These are phyloP conservation scores for Dipodomys merriami DNA, from an alignment of 2,113 vertebrate genomes.

Conservation along the genomic window DNA sequence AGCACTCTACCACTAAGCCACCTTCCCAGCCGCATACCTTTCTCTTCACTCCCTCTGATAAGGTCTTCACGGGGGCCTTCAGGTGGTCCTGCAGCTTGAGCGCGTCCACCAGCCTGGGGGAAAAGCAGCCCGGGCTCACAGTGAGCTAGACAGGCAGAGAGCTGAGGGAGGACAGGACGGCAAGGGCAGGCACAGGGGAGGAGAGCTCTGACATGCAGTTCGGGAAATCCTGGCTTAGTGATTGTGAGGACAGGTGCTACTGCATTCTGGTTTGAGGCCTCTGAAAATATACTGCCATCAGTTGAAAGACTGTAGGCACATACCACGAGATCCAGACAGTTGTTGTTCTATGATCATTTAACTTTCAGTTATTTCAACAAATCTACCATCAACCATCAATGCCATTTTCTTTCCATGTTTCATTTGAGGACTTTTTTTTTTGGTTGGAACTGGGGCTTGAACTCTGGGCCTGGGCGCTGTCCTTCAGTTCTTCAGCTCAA, in stretches of 20 bases:
- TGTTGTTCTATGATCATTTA: neutral
- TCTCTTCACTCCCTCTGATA: conserved; percentile 80
- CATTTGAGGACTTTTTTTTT: neutral
- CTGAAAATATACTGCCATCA: neutral
- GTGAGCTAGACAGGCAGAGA: too few species aligned
- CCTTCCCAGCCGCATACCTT: too few species aligned
- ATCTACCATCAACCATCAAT: neutral
- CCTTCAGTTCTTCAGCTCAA: too few species aligned
- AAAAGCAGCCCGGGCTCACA: fast-evolving
- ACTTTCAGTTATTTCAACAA: neutral
- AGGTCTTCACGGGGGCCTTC: conserved; percentile 36
- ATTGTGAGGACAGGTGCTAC: neutral
- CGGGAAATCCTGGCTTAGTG: neutral
- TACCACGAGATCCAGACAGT: neutral
- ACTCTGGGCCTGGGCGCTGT: too few species aligned
- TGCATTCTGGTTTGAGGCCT: neutral
- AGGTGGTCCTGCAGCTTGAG: conserved; percentile 50
- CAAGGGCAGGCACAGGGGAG: neutral
- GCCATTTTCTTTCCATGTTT: neutral
- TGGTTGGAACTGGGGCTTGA: too few species aligned
- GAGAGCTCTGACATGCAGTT: neutral
- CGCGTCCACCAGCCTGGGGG: conserved; percentile 19
- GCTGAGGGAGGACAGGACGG: fast-evolving
- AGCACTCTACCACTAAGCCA: too few species aligned
- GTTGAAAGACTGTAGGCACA: neutral